Base-by-base conservation (phyloP, 2,888 invertebrate genomes). In the Drosophila pseudotakahashii region DNA sequence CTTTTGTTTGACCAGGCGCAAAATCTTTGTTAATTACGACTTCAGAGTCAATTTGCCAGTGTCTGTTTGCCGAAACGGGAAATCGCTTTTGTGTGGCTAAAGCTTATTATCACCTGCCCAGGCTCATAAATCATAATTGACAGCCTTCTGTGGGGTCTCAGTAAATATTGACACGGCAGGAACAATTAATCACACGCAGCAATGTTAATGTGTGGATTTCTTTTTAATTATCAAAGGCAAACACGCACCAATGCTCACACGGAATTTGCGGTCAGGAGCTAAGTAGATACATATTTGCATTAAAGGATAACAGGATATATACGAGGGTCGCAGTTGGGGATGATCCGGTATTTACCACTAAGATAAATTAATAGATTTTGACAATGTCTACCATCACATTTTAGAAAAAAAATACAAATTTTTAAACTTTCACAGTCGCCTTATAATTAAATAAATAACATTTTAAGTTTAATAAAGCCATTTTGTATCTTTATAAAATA, bases 121-220 rank as follows among this genome's bases (percentile, higher is more conserved):
- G 23, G 16, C 37, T 50, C 79, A 78, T 81, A 79, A 82, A 81
- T 78, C 84, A 81, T 76, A 77, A 84, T 81, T 73, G 77, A 52
- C 55, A 51, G 53, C 47, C 32, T 39, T 19, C 44, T 26, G 34
- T 19, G 58, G 10, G 50, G 66, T 34, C 58, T 55, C 41, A 41
- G 62, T 79, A 79, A 72, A 84, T 79, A 75, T 84, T 76, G 75
- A 61, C 58, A 51, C 68, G 51, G 26, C 66, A 13, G 39, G 54
- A 52, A 67, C 67, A 76, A 84, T 81, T 71, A 84, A 81, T 81
- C 79, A 73, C 36, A 51, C 34, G 37, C 41, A 41, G 19, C 47
- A 36, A 23, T 68, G 47, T 36, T 61, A 63, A 72, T 69, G 67
- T 61, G 39, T n/a, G 16, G 14, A 16, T 47, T 44, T 26, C n/a